A percentile compares a stretch with the other conserved stretches of the same genome.
Evolutionary conservation across 92 coral and sea anemone genomes (phyloP).

Genomic region (Actinernus sp.): DNA sequence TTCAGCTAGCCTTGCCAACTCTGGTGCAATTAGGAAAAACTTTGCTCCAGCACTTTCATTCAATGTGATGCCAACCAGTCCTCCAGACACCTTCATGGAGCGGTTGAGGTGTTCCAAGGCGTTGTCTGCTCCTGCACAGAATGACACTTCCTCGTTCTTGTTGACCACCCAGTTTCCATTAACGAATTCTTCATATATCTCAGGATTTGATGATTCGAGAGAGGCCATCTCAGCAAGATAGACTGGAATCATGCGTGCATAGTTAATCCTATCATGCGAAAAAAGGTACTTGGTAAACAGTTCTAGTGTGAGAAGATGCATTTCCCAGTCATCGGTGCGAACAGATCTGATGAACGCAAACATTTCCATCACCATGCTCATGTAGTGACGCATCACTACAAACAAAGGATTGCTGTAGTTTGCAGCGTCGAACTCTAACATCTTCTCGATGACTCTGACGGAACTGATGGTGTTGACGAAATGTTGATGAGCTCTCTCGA

Average conservation of each 20-base stretch:
- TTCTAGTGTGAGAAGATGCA: constrained; percentile 1
- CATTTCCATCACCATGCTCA: constrained; percentile 40
- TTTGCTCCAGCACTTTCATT: constrained; percentile 56
- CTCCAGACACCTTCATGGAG: constrained; percentile 45
- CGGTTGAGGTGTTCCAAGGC: constrained; percentile 51
- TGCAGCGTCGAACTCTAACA: constrained; percentile 25
- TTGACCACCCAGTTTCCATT: constrained; percentile 65
- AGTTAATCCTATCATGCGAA: constrained; percentile 34
- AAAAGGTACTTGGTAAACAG: constrained; percentile 54
- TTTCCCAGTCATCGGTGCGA: constrained; percentile 20
- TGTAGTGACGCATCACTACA: constrained; percentile 19
- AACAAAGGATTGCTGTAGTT: neutral
- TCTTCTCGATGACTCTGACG: constrained; percentile 8
- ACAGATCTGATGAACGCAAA: constrained; percentile 17
- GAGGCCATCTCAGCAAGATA: constrained; percentile 54
- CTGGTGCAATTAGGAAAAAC: constrained; percentile 67
- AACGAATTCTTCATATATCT: constrained; percentile 40
- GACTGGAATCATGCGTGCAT: constrained; percentile 59
- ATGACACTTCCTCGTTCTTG: constrained; percentile 46
- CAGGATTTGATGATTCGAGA: constrained; percentile 44
- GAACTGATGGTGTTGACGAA: neutral
- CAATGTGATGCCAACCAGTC: constrained; percentile 58
- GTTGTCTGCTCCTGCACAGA: constrained; percentile 66
- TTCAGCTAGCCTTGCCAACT: constrained; percentile 52
- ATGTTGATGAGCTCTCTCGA: constrained; percentile 1